Conservation (phyloP, 2,113 vertebrate genomes). For the Sapajus apella region DNA sequence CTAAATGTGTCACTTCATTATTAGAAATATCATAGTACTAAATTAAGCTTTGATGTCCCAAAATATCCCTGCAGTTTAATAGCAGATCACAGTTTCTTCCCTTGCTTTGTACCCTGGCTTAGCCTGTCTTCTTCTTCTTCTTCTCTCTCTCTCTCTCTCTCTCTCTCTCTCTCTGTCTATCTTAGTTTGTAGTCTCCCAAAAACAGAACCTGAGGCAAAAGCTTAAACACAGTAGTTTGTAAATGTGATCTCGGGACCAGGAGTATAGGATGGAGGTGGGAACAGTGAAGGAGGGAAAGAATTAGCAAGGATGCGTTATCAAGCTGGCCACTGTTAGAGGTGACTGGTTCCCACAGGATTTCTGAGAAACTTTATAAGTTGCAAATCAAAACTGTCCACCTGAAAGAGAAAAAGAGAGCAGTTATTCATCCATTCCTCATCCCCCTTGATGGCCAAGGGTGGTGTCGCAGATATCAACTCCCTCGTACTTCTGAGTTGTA, state of each 20-base stretch:
- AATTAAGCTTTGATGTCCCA: conserved; percentile 61
- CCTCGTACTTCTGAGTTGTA: neutral
- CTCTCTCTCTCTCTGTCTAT: neutral
- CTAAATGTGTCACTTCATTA: conserved; percentile 70
- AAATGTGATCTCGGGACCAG: neutral
- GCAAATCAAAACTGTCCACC: neutral
- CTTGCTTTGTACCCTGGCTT: neutral
- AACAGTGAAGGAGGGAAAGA: neutral
- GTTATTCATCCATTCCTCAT: neutral
- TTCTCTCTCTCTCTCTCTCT: neutral
- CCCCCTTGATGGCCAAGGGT: neutral
- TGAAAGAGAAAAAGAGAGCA: neutral
- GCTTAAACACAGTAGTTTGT: neutral
- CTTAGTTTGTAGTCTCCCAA: neutral
- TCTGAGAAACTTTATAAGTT: neutral
- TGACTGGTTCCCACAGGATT: neutral
- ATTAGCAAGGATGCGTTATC: neutral
- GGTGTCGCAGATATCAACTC: neutral
- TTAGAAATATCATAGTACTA: conserved; percentile 56
- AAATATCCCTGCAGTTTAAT: conserved; percentile 46
- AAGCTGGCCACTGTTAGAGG: neutral
- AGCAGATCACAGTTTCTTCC: conserved; percentile 28
- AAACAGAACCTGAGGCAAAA: conserved; percentile 16
- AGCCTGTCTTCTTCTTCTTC: too few species aligned
- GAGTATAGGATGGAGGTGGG: neutral